Conservation (phyloP, 2,113 vertebrate genomes). For the Callochromis pleurospilus region DNA sequence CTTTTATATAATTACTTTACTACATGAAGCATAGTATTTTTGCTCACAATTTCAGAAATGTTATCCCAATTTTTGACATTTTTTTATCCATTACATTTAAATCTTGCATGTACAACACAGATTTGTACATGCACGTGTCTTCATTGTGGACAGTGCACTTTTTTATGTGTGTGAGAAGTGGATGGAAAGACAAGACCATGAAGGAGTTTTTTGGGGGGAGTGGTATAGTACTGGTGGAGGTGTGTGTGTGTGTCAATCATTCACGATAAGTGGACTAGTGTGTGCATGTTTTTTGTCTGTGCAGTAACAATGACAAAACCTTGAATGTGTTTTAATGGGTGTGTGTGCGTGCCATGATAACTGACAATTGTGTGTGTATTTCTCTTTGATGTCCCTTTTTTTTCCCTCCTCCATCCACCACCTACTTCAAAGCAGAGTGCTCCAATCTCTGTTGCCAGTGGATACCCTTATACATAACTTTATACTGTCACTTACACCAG, state of each 20-base stretch:
- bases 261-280: not conserved
- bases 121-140: not conserved
- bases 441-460: slow-evolving; percentile 10
- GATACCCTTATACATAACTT: slow-evolving; percentile 16
- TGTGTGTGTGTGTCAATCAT: not conserved
- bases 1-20: not conserved
- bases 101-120: not conserved
- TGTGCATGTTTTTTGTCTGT: not conserved
- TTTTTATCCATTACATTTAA: not conserved
- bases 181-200: not conserved
- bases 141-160: not conserved
- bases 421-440: slow-evolving; percentile 27
- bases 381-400: slow-evolving; percentile 25
- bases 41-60: not conserved
- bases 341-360: not conserved
- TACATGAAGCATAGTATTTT: not conserved
- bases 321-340: not conserved
- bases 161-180: not conserved
- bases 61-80: not conserved
- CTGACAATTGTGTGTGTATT: not conserved
- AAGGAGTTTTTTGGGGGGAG: not conserved
- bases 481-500: not conserved
- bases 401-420: not conserved
- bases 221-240: not conserved
- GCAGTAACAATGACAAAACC: not conserved